Percentiles rank a stretch among this genome's conserved stretches.
These are phyloP conservation scores for Setophaga petechia DNA, from an alignment of 2,113 vertebrate species.

Conservation along the genomic window DNA sequence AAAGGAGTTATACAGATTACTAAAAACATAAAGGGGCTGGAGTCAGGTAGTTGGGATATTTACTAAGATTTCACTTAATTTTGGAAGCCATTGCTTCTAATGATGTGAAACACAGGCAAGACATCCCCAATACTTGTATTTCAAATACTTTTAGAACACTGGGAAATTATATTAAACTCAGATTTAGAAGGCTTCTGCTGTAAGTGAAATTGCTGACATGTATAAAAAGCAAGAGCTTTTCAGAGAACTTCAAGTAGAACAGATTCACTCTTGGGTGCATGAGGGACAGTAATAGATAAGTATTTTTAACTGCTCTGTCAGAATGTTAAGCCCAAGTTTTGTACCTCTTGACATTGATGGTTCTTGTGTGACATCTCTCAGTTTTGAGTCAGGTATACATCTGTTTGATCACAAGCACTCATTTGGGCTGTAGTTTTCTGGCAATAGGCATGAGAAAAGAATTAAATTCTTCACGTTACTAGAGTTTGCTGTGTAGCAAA, in stretches of 20 bases:
- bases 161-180: not conserved
- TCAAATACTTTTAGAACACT: not conserved
- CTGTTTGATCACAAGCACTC: not conserved
- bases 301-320: not conserved
- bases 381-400: not conserved
- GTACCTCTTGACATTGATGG: not conserved
- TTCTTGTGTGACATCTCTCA: not conserved
- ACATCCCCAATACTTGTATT: not conserved
- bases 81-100: not conserved
- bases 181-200: not conserved
- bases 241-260: not conserved
- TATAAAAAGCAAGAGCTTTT: not conserved
- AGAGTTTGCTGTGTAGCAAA: not conserved
- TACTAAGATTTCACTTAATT: not conserved
- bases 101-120: not conserved
- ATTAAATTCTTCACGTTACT: not conserved
- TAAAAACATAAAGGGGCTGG: not conserved
- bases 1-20: not conserved
- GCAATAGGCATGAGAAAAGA: not conserved
- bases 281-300: not conserved
- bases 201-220: not conserved
- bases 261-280: not conserved
- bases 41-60: not conserved
- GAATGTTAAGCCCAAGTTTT: rapidly evolving
- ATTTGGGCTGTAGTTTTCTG: not conserved